A percentile compares a stretch with the other conserved stretches of the same genome.
Evolutionary conservation across 2,797 vertebrate genomes (phyloP).

Genomic region (Pseudochirops corinnae): DNA sequence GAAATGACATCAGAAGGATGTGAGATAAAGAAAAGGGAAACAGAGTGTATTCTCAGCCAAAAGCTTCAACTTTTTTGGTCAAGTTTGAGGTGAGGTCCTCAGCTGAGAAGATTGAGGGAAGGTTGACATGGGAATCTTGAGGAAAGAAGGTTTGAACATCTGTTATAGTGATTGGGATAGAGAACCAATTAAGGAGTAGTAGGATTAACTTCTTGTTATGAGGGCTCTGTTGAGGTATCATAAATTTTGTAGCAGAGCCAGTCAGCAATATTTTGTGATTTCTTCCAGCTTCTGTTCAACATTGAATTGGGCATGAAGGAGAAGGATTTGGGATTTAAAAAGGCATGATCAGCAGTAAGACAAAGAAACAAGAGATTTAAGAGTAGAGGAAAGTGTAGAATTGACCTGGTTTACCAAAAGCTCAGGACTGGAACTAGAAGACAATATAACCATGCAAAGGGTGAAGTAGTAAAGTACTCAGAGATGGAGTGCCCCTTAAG

Average conservation of each 20-base stretch:
- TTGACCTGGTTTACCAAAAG: no score
- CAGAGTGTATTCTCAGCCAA: no score
- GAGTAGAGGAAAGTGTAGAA: no score
- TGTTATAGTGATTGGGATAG: background rate
- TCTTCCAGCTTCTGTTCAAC: background rate
- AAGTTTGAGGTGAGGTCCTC: background rate
- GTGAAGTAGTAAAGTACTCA: no score
- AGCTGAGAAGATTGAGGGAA: background rate
- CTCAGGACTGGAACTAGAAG: no score
- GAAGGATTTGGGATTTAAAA: no score
- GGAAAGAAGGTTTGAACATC: background rate
- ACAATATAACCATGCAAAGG: no score
- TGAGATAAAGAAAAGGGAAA: no score
- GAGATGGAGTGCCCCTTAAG: no score
- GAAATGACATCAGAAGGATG: no score
- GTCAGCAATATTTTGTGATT: background rate
- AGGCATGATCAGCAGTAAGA: no score
- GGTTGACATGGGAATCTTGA: background rate
- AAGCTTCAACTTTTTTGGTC: background rate
- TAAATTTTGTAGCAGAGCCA: background rate
- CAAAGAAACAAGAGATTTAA: no score
- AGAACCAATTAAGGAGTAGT: background rate
- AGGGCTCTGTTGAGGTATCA: background rate
- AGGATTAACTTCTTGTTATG: background rate
- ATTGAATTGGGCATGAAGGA: background rate